Evolutionary conservation across 1,140 invertebrate genomes (phyloP), one percentile per base, ranked within the genome.

Genomic region (Drosophila tani): DNA sequence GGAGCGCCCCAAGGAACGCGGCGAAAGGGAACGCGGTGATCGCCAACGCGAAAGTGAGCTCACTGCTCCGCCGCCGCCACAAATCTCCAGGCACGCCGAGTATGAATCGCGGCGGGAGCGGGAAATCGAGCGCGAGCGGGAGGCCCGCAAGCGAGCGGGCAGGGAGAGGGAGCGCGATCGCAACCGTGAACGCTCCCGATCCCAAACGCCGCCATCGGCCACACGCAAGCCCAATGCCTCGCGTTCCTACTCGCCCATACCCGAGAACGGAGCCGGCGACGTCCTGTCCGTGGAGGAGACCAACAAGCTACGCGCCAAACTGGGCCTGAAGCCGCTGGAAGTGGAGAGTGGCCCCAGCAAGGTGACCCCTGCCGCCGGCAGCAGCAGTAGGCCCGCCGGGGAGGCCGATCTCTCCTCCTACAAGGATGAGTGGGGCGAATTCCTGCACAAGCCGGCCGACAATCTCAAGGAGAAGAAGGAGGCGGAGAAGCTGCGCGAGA

Each of bases 311-410:
- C 94, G 98, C 90, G 97, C 97, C 7, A 98, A 99, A 91, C 94
- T 99, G 15, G 98, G 98, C 3, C 93, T 99, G 3, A 99, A 99
- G 92, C 99, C 98, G 6, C 93, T 99, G 2, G 96, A 99, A 86
- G 93, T 97, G 6, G 94, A 94, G 58, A 82, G 81, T 50, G 93
- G 81, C 45, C 91, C 73, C 47, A 83, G 51, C 46, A 87, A 91
- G 62, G 51, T 75, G 6, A 19, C 78, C 1, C 32, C 73, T 15
- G 14, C 81, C 1, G n/a, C 86, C 1, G 51, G 55, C 9, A 77
- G 64, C 55, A 59, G 49, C 17, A 76, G 43, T 35, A 73, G 64
- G 21, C 69, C 74, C 17, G 66, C 60, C 14, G 62, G 65, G 11
- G 80, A 86, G 15, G 94, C 94, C 66, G 93, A 94, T 79, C 92